These are phyloP conservation scores for Caenorhabditis japonica DNA, from an alignment of 2,888 invertebrate genomes.

Conservation along the genomic window DNA sequence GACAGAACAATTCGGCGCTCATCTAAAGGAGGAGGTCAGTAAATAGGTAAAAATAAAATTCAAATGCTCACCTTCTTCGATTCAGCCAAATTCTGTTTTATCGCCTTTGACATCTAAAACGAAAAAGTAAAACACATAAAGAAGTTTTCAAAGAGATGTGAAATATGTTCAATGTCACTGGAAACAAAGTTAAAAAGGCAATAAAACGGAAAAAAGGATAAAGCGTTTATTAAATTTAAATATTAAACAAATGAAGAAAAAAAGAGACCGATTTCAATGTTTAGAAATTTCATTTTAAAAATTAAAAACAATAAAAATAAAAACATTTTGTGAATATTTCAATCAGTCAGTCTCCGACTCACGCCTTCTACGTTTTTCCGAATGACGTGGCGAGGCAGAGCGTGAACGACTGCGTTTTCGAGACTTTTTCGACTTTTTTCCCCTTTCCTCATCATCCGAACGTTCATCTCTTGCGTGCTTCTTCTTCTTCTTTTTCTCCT, in stretches of 20 bases:
- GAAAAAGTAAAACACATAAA: neutral
- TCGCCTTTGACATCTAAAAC: constrained; percentile 58
- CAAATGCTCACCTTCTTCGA: constrained; percentile 56
- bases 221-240: constrained; percentile 2
- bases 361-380: constrained; percentile 35
- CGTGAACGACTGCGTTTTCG: constrained; percentile 47
- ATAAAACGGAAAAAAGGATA: neutral
- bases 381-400: constrained; percentile 32
- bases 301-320: no score
- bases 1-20: constrained; percentile 87
- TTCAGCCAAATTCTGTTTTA: constrained; percentile 55
- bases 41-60: neutral
- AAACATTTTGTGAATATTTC: no score
- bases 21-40: constrained; percentile 63
- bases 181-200: no score
- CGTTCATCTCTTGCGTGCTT: constrained; percentile 49
- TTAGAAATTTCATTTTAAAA: no score
- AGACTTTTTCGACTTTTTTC: constrained; percentile 39
- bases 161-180: no score
- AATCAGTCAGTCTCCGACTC: constrained; percentile 19
- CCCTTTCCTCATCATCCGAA: constrained; percentile 54
- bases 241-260: constrained; percentile 9
- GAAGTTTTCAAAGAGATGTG: no score
- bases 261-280: neutral
- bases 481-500: constrained; percentile 61